phyloP scores from a whole-genome alignment of 2,888 invertebrate genomes.

The Morpho helenor region DNA sequence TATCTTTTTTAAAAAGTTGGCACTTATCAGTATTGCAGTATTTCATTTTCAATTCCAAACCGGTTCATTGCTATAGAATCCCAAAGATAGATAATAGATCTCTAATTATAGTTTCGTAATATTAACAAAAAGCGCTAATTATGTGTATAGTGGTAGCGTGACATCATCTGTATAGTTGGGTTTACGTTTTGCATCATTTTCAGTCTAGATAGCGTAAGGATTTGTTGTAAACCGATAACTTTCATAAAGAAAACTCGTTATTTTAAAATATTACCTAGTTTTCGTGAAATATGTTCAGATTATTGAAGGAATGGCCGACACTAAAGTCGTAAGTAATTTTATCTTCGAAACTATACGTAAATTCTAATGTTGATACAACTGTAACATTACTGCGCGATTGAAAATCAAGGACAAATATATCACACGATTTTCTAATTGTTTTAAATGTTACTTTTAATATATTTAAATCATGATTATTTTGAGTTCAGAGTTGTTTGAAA shows the following conservation, averaged over 20 bases:
- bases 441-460: no score
- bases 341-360: neutral
- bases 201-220: conserved; percentile 40
- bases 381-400: no score
- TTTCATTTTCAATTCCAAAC: no score
- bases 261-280: neutral
- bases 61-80: no score
- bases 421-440: no score
- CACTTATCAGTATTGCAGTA: no score
- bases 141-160: conserved; percentile 46
- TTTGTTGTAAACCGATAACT: conserved; percentile 19
- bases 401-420: no score
- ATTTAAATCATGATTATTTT: no score
- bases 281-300: conserved; percentile 36
- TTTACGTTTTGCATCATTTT: conserved; percentile 55
- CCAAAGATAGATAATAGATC: neutral
- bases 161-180: conserved; percentile 51
- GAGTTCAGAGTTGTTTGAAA: no score
- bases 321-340: conserved; percentile 41
- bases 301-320: conserved; percentile 37
- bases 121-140: conserved; percentile 50
- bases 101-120: conserved; percentile 23
- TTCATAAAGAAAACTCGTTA: no score
- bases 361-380: no score
- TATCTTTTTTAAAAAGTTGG: no score